phyloP scores from a whole-genome alignment of 2,113 vertebrate species.

The Corydoras sp. region DNA sequence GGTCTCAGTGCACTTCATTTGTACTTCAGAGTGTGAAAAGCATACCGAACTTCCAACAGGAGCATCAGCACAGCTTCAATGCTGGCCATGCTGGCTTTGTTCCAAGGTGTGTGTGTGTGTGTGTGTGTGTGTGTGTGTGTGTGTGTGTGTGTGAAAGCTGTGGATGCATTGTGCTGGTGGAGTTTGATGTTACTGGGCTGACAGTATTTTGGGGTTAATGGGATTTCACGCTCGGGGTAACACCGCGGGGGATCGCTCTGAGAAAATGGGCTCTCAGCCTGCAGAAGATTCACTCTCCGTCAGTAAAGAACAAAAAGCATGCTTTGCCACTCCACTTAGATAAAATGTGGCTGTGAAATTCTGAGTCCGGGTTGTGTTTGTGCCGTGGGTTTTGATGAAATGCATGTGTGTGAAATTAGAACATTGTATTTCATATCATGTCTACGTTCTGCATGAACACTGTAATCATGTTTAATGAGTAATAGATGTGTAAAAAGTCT shows the following conservation, averaged over 20 bases:
- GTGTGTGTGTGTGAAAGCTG: conserved; percentile 31
- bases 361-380: background rate
- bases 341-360: background rate
- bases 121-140: conserved; percentile 28
- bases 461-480: no score
- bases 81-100: conserved; percentile 24
- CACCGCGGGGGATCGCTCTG: conserved; percentile 49
- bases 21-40: conserved; percentile 6
- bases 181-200: conserved; percentile 58
- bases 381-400: background rate
- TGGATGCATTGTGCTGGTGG: conserved; percentile 36
- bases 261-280: conserved; percentile 58
- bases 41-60: conserved; percentile 14
- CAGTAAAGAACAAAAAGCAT: background rate
- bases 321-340: background rate
- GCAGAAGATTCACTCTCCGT: conserved; percentile 51
- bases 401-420: background rate
- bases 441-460: no score
- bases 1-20: conserved; percentile 8
- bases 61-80: conserved; percentile 4
- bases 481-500: no score
- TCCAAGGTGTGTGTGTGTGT: conserved; percentile 24
- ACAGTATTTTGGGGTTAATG: conserved; percentile 58
- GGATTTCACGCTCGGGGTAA: conserved; percentile 62
- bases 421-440: no score